Percentiles rank a stretch among this genome's conserved stretches.
Evolutionary conservation across 2,888 invertebrate genomes (phyloP).

Genomic region (Microctonus brassicae): DNA sequence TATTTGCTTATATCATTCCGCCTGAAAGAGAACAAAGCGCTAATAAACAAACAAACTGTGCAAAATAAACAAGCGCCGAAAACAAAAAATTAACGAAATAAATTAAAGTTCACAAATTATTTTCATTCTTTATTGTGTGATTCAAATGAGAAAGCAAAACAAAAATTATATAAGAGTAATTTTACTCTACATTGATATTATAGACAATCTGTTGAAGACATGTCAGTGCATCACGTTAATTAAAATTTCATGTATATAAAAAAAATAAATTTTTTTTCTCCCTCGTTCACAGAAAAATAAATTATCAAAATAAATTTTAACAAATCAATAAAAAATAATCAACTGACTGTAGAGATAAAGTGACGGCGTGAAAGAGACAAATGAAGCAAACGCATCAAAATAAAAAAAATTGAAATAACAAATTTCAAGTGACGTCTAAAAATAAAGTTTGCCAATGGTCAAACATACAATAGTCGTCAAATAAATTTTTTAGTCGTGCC

Average conservation of each 20-base stretch:
- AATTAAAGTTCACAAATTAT: background rate
- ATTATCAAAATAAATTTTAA: conserved; percentile 13
- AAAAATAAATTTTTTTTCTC: background rate
- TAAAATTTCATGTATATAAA: conserved; percentile 27
- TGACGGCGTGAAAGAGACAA: background rate
- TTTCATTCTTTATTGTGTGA: conserved; percentile 4
- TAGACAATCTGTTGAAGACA: conserved; percentile 25
- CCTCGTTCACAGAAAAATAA: background rate
- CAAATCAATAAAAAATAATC: background rate
- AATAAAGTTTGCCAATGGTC: conserved; percentile 11
- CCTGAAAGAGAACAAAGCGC: conserved; percentile 28
- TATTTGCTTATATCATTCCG: conserved; percentile 45
- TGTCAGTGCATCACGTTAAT: conserved; percentile 18
- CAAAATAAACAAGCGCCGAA: conserved; percentile 21
- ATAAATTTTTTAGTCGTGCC: conserved; percentile 51
- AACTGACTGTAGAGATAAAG: background rate
- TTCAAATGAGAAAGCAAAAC: conserved; percentile 8
- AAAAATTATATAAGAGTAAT: background rate
- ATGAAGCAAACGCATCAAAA: background rate
- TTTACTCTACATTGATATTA: conserved; percentile 25
- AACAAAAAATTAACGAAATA: background rate
- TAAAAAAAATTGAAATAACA: background rate
- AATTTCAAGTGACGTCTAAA: background rate
- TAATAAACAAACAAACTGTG: no score
- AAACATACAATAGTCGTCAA: conserved; percentile 41